These are phyloP conservation scores for Hyppa rectilinea DNA, from an alignment of 2,888 invertebrate genomes.

Conservation along the genomic window DNA sequence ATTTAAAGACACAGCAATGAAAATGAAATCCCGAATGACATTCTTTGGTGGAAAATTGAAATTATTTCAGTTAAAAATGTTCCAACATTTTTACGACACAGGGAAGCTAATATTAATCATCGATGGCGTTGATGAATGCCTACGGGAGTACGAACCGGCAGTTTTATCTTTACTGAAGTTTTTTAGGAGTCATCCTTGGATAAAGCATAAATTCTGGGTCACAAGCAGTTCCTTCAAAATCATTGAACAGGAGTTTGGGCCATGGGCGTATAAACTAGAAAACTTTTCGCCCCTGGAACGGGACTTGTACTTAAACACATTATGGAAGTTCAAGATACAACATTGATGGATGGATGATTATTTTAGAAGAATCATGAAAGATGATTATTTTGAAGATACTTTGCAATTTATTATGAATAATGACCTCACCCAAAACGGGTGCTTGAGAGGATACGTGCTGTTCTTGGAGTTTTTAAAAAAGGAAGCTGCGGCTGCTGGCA, in stretches of 20 bases:
- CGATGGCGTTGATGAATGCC: background rate
- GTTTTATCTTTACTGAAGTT: constrained; percentile 14
- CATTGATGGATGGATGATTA: constrained; percentile 21
- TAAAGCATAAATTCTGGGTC: constrained; percentile 56
- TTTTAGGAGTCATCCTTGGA: constrained; percentile 4
- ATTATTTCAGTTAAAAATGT: constrained; percentile 38
- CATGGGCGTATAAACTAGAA: constrained; percentile 38
- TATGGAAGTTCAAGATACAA: constrained; percentile 47
- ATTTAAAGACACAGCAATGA: background rate
- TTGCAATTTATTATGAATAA: constrained; percentile 20
- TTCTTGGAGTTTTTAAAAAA: constrained; percentile 34
- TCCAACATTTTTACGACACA: constrained; percentile 32
- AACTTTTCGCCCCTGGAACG: constrained; percentile 39
- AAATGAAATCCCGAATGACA: background rate
- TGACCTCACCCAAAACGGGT: background rate
- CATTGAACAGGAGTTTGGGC: constrained; percentile 36
- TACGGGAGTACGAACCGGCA: too few relatives aligned
- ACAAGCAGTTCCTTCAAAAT: constrained; percentile 55
- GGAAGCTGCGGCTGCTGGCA: background rate
- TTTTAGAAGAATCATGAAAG: constrained; percentile 3
- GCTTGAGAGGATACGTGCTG: background rate
- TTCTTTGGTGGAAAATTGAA: background rate
- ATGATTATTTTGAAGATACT: background rate
- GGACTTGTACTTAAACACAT: constrained; percentile 29
- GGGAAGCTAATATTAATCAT: constrained; percentile 23